Evolutionary conservation across 2,888 invertebrate species (phyloP), one percentile per base, ranked within the genome.

Genomic region (Machimus atricapillus): DNA sequence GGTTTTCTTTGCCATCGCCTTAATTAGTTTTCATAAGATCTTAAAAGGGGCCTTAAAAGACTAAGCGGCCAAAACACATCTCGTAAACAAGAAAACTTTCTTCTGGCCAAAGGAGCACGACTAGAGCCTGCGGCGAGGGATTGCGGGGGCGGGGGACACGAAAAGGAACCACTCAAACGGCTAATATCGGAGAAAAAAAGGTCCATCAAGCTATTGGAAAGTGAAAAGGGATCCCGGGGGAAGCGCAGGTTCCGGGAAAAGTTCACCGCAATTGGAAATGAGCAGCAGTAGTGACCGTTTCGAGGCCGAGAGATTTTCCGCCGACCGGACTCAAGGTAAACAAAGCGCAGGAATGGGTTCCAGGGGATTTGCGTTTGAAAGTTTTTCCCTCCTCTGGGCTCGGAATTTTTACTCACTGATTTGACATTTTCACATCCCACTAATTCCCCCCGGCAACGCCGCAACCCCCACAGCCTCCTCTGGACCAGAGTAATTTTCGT

Each of bases 1-100:
- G 66, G 40, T 34, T 85, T 85, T 74, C 74, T 74, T 46, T 74
- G 74, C 85, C 85, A 85, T 46, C 43, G 85, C 85, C 85, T 85
- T 85, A 85, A 85, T 85, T 85, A 85, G 85, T 85, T 85, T 85
- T 85, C 52, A 74, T 85, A 85, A 85, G 85, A 74, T 74, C 74
- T 74, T 74, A 85, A 85, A 85, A 74, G 46, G 56, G 23, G 31
- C 43, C 46, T 43, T 85, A 74, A 43, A 74, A 74, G 43, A 85
- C 73, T 85, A 43, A 73, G 46, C 74, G 46, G 74, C 85, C 52
- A 23, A 74, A 85, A 85, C 74, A 85, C 85, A 43, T 85, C 27
- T 83, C 74, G 73, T 74, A 46, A 85, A 85, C 43, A 85, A 85
- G 52, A 74, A 85, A 85, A 85, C 46, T 85, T 85, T 74, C 74